Conservation (phyloP, 2,888 invertebrate genomes). For the Carpatolechia fugitivella region DNA sequence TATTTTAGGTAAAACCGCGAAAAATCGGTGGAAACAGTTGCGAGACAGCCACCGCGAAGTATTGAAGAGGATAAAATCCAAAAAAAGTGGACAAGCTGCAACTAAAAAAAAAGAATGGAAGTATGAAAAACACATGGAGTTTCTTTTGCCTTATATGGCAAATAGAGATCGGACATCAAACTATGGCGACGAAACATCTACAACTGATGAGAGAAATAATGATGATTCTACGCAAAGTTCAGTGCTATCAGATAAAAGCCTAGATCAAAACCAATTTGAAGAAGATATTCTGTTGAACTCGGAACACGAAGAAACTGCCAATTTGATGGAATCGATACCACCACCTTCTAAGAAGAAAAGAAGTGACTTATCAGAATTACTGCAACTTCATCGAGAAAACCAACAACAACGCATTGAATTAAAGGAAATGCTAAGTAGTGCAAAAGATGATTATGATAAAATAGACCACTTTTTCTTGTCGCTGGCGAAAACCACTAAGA, state of each 20-base stretch:
- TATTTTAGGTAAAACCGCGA: not conserved
- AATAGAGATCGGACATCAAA: not conserved
- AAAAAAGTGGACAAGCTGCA: not conserved
- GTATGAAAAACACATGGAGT: constrained; percentile 9
- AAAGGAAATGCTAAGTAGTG: not conserved
- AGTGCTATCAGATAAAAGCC: not conserved
- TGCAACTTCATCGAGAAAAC: not conserved
- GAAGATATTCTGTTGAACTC: no score
- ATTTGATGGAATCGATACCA: not conserved
- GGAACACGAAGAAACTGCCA: no score
- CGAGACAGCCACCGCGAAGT: constrained; percentile 1
- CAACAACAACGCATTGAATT: no score
- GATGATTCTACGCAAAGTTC: not conserved
- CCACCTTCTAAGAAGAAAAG: not conserved
- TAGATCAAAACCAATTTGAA: no score
- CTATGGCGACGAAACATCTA: not conserved
- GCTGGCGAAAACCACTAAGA: no score
- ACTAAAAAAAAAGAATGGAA: constrained; percentile 1
- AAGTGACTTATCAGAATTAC: not conserved
- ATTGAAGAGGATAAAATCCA: not conserved
- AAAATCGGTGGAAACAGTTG: not conserved
- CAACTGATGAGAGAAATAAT: not conserved
- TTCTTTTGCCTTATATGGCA: constrained; percentile 7
- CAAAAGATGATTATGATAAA: not conserved
- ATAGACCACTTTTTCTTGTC: not conserved